Percentiles rank a stretch among this genome's conserved stretches.
Conservation (phyloP, 1,140 invertebrate genomes). For the Goniozus legneri region DNA sequence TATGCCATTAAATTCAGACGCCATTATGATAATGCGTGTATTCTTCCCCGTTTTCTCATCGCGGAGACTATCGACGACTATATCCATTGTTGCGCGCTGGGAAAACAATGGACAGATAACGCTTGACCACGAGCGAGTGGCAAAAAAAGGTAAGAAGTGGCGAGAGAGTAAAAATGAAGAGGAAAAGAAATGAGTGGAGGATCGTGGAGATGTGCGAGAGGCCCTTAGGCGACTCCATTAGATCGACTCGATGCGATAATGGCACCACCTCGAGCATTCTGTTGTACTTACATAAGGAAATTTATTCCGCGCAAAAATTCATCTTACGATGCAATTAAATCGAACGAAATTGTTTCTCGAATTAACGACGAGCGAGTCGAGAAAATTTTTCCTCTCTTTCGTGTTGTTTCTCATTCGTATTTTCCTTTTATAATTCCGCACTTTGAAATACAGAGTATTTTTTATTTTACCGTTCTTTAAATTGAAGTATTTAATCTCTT, state of each 20-base stretch:
- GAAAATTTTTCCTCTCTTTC: too few relatives aligned
- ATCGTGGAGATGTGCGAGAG: too few relatives aligned
- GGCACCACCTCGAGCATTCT: constrained; percentile 13
- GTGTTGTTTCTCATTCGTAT: too few relatives aligned
- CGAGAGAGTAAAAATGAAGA: constrained; percentile 5
- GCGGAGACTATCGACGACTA: constrained; percentile 2
- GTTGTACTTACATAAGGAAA: constrained; percentile 4
- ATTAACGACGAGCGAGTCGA: too few relatives aligned
- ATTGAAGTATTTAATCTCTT: too few relatives aligned
- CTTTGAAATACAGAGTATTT: too few relatives aligned
- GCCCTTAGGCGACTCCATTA: constrained; percentile 19
- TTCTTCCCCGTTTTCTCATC: constrained; percentile 6
- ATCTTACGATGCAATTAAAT: too few relatives aligned
- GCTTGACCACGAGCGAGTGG: constrained; percentile 10
- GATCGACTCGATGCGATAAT: constrained; percentile 18
- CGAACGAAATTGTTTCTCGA: too few relatives aligned
- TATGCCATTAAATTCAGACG: constrained; percentile 9
- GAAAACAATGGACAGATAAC: constrained; percentile 25
- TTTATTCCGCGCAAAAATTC: too few relatives aligned
- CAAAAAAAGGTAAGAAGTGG: constrained; percentile 9
- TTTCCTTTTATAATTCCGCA: too few relatives aligned
- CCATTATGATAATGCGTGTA: constrained; percentile 8
- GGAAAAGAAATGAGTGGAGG: too few relatives aligned
- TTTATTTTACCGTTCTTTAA: too few relatives aligned
- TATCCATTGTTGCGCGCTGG: constrained; percentile 17